Base-by-base conservation (phyloP, 2,113 vertebrate genomes). In the Pachypanchax playfairii region DNA sequence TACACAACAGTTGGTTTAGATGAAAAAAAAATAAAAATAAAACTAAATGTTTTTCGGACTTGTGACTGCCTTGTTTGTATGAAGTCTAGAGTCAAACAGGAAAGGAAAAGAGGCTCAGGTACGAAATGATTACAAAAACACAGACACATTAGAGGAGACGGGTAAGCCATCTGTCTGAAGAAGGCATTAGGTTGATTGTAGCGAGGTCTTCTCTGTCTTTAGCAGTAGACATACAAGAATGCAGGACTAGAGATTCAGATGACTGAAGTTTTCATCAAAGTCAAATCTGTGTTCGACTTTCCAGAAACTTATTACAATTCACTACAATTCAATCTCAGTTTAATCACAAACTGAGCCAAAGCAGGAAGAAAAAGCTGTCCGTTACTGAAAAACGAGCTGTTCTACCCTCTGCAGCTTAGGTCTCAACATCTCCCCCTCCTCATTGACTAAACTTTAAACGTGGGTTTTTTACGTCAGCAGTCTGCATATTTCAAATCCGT, bases 151-250 rank as follows among this genome's bases (percentile, higher is more conserved):
- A 52, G 49, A 68, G 65, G 18, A 26, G 26, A 51, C 53, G 53
- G 25, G 59, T 85, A 84, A 87, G 61, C 58, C 54, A 6, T 63
- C 65, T 50, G 83, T 87, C 83, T 82, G 83, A 83, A 79, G 70
- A 70, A 80, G 70, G 74, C 77, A 85, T 84, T 77, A 80, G 66
- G 77, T 66, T 58, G 68, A 88, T 73, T 75, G 64, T 39, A 41
- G 59, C 46, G 31, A 6, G 17, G 53, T 73, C 75, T 67, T 66
- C 75, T 74, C 73, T 62, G 57, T 61, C 62, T 44, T 26, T 38
- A 72, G 53, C 68, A 7, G 64, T 28, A 80, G 81, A 86, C 68
- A 6, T 50, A 2, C 42, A 77, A 74, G 72, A 85, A 87, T 87
- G 86, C 70, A 67, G 67, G 80, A 79, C 78, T 65, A 50, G 48